Conservation (phyloP, 2,113 vertebrate genomes). For the Hippocampus guttulatus region DNA sequence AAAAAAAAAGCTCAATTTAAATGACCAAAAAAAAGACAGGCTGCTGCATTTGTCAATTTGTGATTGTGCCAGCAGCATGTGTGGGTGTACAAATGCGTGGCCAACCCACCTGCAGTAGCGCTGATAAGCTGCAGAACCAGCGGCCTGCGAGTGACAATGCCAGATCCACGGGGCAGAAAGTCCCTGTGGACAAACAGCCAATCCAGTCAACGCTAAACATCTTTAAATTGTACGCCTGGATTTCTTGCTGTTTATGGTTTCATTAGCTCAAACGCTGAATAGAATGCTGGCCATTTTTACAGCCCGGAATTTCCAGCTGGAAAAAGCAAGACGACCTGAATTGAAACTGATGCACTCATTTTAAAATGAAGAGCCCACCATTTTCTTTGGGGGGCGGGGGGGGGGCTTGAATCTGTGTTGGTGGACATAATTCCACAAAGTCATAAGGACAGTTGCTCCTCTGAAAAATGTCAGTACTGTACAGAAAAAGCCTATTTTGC, state of each 20-base stretch:
- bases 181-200: slow-evolving; percentile 61
- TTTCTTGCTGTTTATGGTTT: slow-evolving; percentile 4
- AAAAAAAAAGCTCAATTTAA: slow-evolving; percentile 16
- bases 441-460: no score
- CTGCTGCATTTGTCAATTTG: slow-evolving; percentile 4
- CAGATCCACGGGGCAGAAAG: slow-evolving; percentile 77
- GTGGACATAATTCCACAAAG: no score
- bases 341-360: no score
- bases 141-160: slow-evolving; percentile 74
- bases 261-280: background rate
- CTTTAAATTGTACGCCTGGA: background rate
- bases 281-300: slow-evolving; percentile 21
- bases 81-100: slow-evolving; percentile 36
- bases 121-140: slow-evolving; percentile 78
- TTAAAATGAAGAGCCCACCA: no score
- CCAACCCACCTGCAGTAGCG: slow-evolving; percentile 65
- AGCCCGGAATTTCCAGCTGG: slow-evolving; percentile 7
- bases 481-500: no score
- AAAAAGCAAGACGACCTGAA: background rate
- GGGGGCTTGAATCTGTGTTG: no score
- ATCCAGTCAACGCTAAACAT: slow-evolving; percentile 16
- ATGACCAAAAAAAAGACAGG: background rate
- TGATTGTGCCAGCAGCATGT: slow-evolving; percentile 17
- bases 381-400: no score
- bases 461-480: no score